phyloP scores from a whole-genome alignment of 2,888 invertebrate genomes.

The Steinernema carpocapsae region DNA sequence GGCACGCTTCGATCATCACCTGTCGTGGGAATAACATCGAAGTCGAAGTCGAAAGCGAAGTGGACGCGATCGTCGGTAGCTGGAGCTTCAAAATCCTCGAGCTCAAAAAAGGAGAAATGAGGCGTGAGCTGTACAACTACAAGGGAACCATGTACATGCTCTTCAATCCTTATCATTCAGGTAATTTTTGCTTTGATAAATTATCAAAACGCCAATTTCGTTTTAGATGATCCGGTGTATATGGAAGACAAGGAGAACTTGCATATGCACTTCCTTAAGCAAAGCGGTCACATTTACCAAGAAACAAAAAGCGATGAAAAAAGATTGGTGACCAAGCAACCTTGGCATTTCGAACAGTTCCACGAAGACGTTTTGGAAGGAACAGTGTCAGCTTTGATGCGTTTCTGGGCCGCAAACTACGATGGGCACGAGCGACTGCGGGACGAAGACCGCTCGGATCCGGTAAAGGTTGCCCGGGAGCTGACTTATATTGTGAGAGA shows the following conservation, averaged over 20 bases:
- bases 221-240: conserved; percentile 32
- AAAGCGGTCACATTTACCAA: conserved; percentile 34
- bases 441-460: conserved; percentile 4
- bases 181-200: background rate
- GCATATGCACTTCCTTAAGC: conserved; percentile 36
- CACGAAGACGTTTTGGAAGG: conserved; percentile 39
- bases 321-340: conserved; percentile 12
- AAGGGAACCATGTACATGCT: conserved; percentile 33
- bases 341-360: conserved; percentile 38
- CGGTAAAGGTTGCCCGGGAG: background rate
- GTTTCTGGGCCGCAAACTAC: background rate
- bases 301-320: conserved; percentile 19
- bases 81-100: background rate
- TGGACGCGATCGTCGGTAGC: background rate
- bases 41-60: background rate
- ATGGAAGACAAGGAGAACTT: conserved; percentile 19
- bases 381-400: conserved; percentile 10
- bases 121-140: background rate
- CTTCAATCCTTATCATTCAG: conserved; percentile 36
- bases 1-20: background rate
- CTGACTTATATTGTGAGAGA: background rate
- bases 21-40: background rate
- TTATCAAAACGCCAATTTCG: background rate
- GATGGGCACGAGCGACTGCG: background rate
- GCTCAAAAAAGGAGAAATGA: background rate